phyloP scores from a whole-genome alignment of 37 sponge, comb jelly and placozoan species.

The Lycopodina hypogea region DNA sequence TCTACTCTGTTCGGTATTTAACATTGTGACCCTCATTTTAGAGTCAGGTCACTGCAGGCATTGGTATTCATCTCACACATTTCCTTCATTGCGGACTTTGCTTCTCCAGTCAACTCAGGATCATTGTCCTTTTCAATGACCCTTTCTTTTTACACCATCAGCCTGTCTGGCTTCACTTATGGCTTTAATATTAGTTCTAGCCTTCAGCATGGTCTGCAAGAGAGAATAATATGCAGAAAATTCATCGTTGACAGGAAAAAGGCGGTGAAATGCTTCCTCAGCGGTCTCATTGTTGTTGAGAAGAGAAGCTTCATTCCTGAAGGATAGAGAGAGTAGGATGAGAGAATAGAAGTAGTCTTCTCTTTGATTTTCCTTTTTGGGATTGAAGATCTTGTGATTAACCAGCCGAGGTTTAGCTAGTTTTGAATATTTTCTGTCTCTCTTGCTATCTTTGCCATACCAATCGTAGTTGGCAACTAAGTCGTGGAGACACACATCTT shows the following conservation, averaged over 20 bases:
- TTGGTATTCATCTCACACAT: too few species aligned
- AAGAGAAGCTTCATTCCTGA: too few species aligned
- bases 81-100: constrained; percentile 43
- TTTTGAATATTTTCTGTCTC: constrained; percentile 12
- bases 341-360: too few species aligned
- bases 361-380: constrained; percentile 39
- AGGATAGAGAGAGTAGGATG: too few species aligned
- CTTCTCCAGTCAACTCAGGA: constrained; percentile 44
- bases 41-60: too few species aligned
- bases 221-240: constrained; percentile 20
- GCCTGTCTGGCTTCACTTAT: neutral
- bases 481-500: constrained; percentile 45
- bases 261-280: constrained; percentile 39
- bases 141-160: too few species aligned
- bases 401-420: constrained; percentile 11
- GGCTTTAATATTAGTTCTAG: neutral
- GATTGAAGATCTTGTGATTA: too few species aligned
- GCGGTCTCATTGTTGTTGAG: constrained; percentile 39
- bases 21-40: constrained; percentile 35
- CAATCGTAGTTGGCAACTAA: too few species aligned
- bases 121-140: constrained; percentile 26
- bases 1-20: constrained; percentile 53
- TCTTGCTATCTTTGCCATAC: constrained; percentile 3
- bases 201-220: constrained; percentile 43
- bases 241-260: too few species aligned